Percentiles rank a stretch among this genome's conserved stretches.
Conservation (phyloP, 23 tunicate species). For the Styela plicata region DNA sequence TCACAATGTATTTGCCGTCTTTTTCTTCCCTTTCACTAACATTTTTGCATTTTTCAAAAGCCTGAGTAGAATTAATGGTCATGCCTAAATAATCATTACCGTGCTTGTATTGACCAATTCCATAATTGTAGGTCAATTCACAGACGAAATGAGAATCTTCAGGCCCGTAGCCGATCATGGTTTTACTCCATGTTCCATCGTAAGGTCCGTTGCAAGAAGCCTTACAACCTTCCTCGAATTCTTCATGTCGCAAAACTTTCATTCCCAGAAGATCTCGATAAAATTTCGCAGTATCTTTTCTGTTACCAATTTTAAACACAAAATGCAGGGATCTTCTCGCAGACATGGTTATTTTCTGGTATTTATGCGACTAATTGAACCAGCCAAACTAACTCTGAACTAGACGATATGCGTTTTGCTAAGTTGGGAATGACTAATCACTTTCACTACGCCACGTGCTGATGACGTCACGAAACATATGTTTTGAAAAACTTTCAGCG, state of each 20-base stretch:
- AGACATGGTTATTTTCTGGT: constrained; percentile 11
- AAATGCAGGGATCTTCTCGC: constrained; percentile 78
- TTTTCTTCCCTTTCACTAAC: neutral
- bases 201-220: constrained; percentile 98
- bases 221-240: constrained; percentile 95
- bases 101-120: constrained; percentile 74
- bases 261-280: constrained; percentile 83
- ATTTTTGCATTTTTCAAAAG: constrained; percentile 47
- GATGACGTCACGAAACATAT: neutral
- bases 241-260: constrained; percentile 96
- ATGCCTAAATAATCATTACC: constrained; percentile 83
- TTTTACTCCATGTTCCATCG: constrained; percentile 99
- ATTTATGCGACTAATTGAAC: too few species aligned
- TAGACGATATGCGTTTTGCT: too few species aligned
- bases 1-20: constrained; percentile 22
- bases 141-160: constrained; percentile 90
- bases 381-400: too few species aligned
- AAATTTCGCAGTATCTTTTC: constrained; percentile 67
- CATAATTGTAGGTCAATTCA: constrained; percentile 94
- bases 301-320: constrained; percentile 91
- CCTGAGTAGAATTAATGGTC: constrained; percentile 44
- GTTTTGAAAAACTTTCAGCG: neutral
- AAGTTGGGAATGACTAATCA: neutral
- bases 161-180: constrained; percentile 93
- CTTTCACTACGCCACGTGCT: neutral